Conservation (phyloP, 2,888 invertebrate species). For the Lasioglossum villosulum region DNA sequence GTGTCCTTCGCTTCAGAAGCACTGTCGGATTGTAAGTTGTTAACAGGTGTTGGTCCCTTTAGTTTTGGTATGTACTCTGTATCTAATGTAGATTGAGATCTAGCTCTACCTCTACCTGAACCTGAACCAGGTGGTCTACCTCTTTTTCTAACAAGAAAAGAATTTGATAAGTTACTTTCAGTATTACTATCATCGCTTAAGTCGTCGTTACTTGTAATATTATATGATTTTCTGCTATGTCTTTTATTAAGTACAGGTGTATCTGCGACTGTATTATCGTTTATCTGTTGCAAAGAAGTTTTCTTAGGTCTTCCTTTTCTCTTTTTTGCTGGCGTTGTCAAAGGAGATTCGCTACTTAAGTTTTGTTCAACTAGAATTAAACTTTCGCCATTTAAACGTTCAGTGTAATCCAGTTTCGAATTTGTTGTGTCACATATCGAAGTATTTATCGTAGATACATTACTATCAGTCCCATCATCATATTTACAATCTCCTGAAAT, state of each 20-base stretch:
- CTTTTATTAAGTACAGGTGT: constrained; percentile 28
- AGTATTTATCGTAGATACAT: constrained; percentile 16
- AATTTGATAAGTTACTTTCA: constrained; percentile 15
- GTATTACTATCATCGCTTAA: constrained; percentile 28
- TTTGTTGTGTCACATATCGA: background rate
- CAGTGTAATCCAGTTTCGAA: background rate
- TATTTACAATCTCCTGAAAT: background rate
- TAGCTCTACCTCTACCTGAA: constrained; percentile 41
- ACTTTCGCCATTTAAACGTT: constrained; percentile 2
- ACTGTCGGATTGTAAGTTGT: background rate
- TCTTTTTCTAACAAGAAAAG: constrained; percentile 15
- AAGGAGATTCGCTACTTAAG: background rate
- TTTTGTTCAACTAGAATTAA: background rate
- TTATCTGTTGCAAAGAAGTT: background rate
- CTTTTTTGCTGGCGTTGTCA: background rate
- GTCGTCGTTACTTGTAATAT: constrained; percentile 29
- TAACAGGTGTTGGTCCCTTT: constrained; percentile 42
- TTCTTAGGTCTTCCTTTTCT: constrained; percentile 57
- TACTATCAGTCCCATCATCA: background rate
- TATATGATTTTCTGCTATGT: constrained; percentile 20
- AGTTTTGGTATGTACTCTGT: constrained; percentile 63
- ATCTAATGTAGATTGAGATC: constrained; percentile 47
- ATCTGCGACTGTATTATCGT: constrained; percentile 26
- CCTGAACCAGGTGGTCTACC: constrained; percentile 42
- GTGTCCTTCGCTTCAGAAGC: background rate